Conservation (phyloP, 2,888 invertebrate genomes). For the Platycnemis pennipes region DNA sequence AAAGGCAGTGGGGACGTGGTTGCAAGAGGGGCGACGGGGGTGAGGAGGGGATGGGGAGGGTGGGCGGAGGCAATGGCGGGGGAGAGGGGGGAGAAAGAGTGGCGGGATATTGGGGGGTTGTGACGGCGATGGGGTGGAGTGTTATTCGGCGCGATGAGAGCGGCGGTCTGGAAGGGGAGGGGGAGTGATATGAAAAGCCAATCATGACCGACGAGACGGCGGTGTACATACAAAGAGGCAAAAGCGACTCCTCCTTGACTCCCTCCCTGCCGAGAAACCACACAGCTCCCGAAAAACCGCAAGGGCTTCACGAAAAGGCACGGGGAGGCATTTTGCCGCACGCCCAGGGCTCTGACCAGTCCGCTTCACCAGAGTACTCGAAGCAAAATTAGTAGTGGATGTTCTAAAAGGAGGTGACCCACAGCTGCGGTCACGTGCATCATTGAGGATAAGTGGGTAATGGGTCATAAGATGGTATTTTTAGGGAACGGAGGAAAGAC, state of each 20-base stretch:
- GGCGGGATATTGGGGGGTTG: background rate
- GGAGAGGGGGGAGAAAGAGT: background rate
- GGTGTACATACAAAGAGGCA: background rate
- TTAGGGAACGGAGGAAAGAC: no score
- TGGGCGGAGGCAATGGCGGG: background rate
- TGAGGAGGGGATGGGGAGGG: background rate
- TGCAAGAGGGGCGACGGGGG: background rate
- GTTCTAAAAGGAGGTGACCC: no score
- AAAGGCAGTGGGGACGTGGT: background rate
- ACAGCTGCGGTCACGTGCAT: no score
- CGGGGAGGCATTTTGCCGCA: background rate
- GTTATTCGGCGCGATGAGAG: slow-evolving; percentile 5
- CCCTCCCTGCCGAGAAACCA: background rate
- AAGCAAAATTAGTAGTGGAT: no score
- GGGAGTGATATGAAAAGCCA: slow-evolving; percentile 39
- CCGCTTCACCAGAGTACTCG: no score
- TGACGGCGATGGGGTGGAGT: background rate
- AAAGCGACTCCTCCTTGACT: background rate
- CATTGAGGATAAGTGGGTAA: no score
- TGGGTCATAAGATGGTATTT: no score
- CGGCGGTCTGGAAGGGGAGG: background rate
- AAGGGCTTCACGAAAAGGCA: background rate
- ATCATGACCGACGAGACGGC: background rate
- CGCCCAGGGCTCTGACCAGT: no score
- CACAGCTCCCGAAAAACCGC: background rate